Base-by-base conservation (phyloP, 2,113 vertebrate species). In the Oryzias celebensis region DNA sequence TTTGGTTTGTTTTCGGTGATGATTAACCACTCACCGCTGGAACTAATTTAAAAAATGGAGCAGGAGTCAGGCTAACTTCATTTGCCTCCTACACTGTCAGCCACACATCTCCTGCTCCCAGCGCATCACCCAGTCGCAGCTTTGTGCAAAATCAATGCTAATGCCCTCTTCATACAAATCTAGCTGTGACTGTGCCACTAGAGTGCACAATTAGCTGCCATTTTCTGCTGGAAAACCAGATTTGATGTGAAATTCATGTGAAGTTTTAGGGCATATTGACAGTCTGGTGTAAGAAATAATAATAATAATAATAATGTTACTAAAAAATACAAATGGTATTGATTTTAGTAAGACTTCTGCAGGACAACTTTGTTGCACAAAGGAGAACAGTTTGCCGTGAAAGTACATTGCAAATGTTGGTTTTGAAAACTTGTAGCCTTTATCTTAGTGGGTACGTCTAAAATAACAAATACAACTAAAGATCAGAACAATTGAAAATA, bases 81-180 rank as follows among this genome's bases (percentile, higher is more conserved):
- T 75, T 76, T 74, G 49, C 49, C 8, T 54, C 12, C 62, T 55
- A 42, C 26, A 31, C 62, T 55, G 62, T 68, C 59, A 16, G 63
- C 50, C 52, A 31, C 59, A 63, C 55, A 49, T 71, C 59, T 48
- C 51, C 64, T 31, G 51, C 59, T 77, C 64, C 68, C 48, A 54
- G 49, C 65, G 43, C 75, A 78, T 85, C 71, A 77, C 52, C 23
- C 50, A 31, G 47, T 61, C 74, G 42, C 66, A 67, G 63, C 45
- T 57, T 18, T 3, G 14, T 53, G 63, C 46, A 54, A 53, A 71
- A 84, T 89, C 87, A 77, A 88, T 87, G 72, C 75, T 85, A 85
- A 85, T 75, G 51, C 22, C 45, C 62, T 82, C 61, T 78, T 49
- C 20, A 52, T 71, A 62, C 55, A 18, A 57, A 62, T 80, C 48